Percentiles rank a stretch among this genome's conserved stretches.
Evolutionary conservation across 2,888 invertebrate species (phyloP).

Genomic region (Drosophila sordidapex): DNA sequence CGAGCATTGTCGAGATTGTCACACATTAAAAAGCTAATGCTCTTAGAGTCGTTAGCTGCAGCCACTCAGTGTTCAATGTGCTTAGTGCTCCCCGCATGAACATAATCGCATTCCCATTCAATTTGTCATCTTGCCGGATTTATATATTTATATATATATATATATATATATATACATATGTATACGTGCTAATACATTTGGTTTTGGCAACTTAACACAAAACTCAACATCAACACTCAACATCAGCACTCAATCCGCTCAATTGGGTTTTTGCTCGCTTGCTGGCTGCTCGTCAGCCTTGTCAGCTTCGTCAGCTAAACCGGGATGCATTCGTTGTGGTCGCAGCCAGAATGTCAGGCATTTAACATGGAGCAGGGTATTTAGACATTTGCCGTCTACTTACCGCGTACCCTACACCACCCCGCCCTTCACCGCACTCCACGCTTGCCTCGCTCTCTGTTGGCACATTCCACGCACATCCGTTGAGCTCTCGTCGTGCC

Average conservation of each 20-base stretch:
- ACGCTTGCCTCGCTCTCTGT: conserved; percentile 16
- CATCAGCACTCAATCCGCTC: conserved; percentile 22
- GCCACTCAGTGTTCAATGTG: neutral
- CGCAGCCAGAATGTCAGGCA: conserved; percentile 68
- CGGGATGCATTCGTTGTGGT: conserved; percentile 60
- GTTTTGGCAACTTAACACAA: conserved; percentile 5
- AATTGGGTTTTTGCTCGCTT: conserved; percentile 1
- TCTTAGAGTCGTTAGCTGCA: neutral
- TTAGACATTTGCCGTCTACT: conserved; percentile 76
- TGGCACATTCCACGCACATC: conserved; percentile 71
- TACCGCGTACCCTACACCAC: conserved; percentile 32
- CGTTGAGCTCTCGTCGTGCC: conserved; percentile 55
- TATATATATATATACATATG: neutral
- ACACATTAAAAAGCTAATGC: neutral
- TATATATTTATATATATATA: neutral
- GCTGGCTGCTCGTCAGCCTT: conserved; percentile 1
- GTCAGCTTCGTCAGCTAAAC: conserved; percentile 8
- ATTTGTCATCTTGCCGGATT: conserved; percentile 8
- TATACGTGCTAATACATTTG: conserved; percentile 4
- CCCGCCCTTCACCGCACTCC: neutral
- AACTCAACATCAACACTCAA: neutral
- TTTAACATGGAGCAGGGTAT: conserved; percentile 78
- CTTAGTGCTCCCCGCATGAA: neutral
- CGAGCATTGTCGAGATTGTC: neutral
- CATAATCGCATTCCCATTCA: conserved; percentile 5